Conservation (phyloP, 1,140 invertebrate species). For the Halyomorpha halys region DNA sequence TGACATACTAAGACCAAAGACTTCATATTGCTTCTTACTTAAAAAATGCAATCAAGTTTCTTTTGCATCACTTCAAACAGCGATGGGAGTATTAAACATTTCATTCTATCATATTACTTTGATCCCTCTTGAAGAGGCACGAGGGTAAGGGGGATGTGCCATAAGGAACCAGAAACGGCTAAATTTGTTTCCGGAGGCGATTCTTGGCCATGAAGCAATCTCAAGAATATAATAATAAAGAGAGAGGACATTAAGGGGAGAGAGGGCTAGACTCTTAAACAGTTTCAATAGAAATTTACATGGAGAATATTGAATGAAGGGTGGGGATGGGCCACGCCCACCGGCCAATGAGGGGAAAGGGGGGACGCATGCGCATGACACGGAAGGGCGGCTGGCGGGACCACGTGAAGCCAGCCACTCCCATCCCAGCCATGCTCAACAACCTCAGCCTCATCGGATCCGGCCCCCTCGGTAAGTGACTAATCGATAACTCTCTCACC, state of each 20-base stretch:
- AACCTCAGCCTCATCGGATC: constrained; percentile 33
- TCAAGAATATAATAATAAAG: constrained; percentile 6
- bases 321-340: constrained; percentile 11
- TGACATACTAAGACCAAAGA: too few species aligned
- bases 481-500: constrained; percentile 1
- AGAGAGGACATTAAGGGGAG: constrained; percentile 5
- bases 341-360: neutral
- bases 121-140: too few species aligned
- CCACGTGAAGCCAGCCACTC: constrained; percentile 20
- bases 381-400: constrained; percentile 8
- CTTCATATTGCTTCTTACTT: too few species aligned
- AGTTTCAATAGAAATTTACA: constrained; percentile 28
- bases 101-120: too few species aligned
- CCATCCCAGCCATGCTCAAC: constrained; percentile 34
- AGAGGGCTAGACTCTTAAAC: constrained; percentile 22
- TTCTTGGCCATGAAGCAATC: neutral
- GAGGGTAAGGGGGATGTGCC: neutral
- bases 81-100: neutral
- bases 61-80: too few species aligned
- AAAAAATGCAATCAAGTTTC: too few species aligned
- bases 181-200: constrained; percentile 1
- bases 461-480: constrained; percentile 30
- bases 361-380: neutral
- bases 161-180: constrained; percentile 3
- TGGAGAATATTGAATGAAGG: constrained; percentile 27